Conservation (phyloP, 1,140 invertebrate genomes). For the Pseudomyrmex dendroicus region DNA sequence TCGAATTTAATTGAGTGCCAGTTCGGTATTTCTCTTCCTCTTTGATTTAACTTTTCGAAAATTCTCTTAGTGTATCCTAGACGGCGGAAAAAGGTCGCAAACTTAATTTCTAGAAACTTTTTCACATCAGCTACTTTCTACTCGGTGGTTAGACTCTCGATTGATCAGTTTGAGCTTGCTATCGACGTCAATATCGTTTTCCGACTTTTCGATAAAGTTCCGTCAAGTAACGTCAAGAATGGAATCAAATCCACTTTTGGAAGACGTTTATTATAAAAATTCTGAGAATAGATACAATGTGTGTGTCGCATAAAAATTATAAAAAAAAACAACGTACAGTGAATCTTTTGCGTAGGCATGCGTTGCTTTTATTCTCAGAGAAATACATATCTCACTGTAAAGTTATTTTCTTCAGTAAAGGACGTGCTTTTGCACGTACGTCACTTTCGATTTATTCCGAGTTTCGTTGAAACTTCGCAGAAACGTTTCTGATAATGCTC, state of each 20-base stretch:
- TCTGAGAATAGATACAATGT: too few species aligned
- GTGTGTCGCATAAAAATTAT: too few species aligned
- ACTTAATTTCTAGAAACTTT: slow-evolving; percentile 12
- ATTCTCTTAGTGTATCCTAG: background rate
- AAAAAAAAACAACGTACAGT: too few species aligned
- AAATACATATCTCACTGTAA: background rate
- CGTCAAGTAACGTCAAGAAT: too few species aligned
- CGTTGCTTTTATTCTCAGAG: too few species aligned
- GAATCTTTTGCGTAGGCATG: too few species aligned
- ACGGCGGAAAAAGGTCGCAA: background rate
- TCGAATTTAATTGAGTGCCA: background rate
- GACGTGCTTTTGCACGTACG: background rate
- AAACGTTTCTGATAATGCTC: background rate
- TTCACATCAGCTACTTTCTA: background rate
- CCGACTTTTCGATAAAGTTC: too few species aligned
- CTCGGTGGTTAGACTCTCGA: slow-evolving; percentile 1
- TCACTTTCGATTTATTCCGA: background rate
- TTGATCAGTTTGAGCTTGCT: background rate
- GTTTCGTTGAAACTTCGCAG: background rate
- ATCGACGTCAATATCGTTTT: background rate
- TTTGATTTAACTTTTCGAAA: slow-evolving; percentile 12
- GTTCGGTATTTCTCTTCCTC: background rate
- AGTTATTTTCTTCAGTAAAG: background rate
- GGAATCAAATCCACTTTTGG: too few species aligned
- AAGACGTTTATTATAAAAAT: too few species aligned